These are phyloP conservation scores for Diadegma fenestrale DNA, from an alignment of 2,888 invertebrate species.

Conservation along the genomic window DNA sequence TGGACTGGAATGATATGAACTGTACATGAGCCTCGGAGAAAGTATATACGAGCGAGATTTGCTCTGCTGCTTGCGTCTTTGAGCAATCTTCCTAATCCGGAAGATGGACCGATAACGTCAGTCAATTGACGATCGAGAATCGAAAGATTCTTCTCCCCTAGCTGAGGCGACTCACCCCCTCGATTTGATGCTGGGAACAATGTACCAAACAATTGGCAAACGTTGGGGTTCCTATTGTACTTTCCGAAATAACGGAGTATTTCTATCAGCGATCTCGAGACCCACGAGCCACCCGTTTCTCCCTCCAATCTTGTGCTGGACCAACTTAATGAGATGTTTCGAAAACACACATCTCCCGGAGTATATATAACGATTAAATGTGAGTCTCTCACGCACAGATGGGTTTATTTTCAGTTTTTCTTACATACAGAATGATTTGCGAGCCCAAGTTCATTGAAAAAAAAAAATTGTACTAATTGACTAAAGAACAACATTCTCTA, in stretches of 20 bases:
- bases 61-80: conserved; percentile 39
- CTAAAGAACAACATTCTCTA: too few species aligned
- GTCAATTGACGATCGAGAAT: conserved; percentile 83
- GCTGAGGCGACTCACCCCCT: conserved; percentile 47
- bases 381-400: conserved; percentile 10
- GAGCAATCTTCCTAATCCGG: conserved; percentile 82
- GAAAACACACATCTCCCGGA: conserved; percentile 44
- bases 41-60: conserved; percentile 29
- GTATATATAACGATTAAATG: conserved; percentile 20
- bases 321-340: conserved; percentile 51
- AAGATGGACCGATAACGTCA: conserved; percentile 83
- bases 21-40: background rate
- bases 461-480: too few species aligned
- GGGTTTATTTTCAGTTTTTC: too few species aligned
- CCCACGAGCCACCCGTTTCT: conserved; percentile 17
- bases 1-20: conserved; percentile 16
- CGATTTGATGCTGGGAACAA: conserved; percentile 79
- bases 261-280: conserved; percentile 65
- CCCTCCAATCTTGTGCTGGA: conserved; percentile 8
- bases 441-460: too few species aligned
- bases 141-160: conserved; percentile 64
- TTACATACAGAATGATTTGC: too few species aligned
- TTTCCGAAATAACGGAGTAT: conserved; percentile 76
- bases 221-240: conserved; percentile 76
- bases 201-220: conserved; percentile 80